phyloP scores from a whole-genome alignment of 2,797 vertebrate genomes.

The Myotis planiceps region DNA sequence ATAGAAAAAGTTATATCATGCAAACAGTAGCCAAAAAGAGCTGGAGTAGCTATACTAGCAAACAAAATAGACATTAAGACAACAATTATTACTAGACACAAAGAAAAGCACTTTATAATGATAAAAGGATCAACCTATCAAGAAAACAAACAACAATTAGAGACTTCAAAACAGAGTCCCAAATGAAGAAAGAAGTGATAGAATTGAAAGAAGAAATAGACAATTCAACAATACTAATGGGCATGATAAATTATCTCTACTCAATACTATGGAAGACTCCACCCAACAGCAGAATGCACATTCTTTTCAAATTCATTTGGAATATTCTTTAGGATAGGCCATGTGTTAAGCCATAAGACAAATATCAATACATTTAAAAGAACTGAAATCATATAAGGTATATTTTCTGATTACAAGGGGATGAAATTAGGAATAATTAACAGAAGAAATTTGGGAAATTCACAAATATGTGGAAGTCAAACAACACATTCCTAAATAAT shows the following conservation, averaged over 20 bases:
- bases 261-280: neutral
- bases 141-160: neutral
- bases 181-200: conserved; percentile 25
- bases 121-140: neutral
- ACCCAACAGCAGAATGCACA: neutral
- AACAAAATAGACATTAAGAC: neutral
- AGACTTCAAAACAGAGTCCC: neutral
- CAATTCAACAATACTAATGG: neutral
- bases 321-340: neutral
- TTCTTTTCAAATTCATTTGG: neutral
- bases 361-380: neutral
- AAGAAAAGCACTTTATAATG: neutral
- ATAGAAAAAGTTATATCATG: neutral
- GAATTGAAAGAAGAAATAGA: neutral
- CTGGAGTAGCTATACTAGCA: neutral
- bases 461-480: neutral
- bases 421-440: neutral
- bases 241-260: neutral
- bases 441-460: neutral
- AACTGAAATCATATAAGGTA: neutral
- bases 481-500: neutral
- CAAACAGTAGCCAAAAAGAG: neutral
- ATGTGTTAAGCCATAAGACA: neutral
- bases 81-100: neutral
- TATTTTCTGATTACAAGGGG: neutral